Conservation (phyloP, 2,888 invertebrate species). For the Eupeodes luniger region DNA sequence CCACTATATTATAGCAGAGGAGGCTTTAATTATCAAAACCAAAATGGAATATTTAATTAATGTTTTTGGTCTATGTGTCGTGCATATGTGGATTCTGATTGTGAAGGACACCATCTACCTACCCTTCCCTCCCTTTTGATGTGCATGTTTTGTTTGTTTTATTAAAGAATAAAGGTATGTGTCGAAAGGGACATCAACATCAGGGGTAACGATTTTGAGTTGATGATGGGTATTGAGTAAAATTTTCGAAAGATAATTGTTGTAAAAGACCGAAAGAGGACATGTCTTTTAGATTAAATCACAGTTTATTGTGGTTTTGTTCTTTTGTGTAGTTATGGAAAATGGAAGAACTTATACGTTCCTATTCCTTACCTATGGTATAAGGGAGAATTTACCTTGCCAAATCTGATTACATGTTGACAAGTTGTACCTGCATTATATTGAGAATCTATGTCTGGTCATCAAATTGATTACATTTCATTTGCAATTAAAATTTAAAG, state of each 20-base stretch:
- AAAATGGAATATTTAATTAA: conserved; percentile 76
- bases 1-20: conserved; percentile 66
- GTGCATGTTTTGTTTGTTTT: neutral
- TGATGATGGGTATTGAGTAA: conserved; percentile 50
- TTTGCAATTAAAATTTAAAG: conserved; percentile 42
- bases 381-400: conserved; percentile 3
- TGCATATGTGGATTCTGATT: conserved; percentile 9
- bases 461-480: conserved; percentile 56
- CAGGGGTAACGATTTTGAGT: conserved; percentile 3
- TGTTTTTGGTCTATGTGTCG: conserved; percentile 33
- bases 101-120: neutral
- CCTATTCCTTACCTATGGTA: too few relatives aligned
- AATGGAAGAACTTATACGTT: neutral
- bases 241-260: conserved; percentile 40
- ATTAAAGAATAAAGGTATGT: neutral
- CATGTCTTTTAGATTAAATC: conserved; percentile 46
- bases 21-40: conserved; percentile 75
- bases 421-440: neutral
- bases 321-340: conserved; percentile 23
- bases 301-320: conserved; percentile 42
- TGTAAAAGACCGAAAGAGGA: conserved; percentile 12
- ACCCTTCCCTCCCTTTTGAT: too few relatives aligned
- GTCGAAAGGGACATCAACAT: neutral
- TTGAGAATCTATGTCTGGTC: conserved; percentile 11
- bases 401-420: conserved; percentile 37